Base-by-base conservation (phyloP, 1,140 invertebrate species). In the Neomicropteryx cornuta region DNA sequence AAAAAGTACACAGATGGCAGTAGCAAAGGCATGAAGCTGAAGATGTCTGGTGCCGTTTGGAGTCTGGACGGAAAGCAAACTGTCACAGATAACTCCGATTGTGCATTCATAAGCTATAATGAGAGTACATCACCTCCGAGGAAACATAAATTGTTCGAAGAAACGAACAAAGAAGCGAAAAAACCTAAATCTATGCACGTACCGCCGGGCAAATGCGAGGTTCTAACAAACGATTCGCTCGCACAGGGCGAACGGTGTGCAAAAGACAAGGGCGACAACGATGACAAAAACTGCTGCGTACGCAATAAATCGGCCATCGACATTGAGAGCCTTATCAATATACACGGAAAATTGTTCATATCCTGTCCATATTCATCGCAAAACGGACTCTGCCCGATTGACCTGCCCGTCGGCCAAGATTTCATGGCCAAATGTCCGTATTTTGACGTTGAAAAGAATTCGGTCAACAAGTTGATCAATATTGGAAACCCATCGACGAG, bases 31-130 rank as follows among this genome's bases (percentile, higher is more conserved):
- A 60, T 55, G n/a, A 64, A 53, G 42, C 53, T 78, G n/a, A 66
- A 60, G 51, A 51, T 53, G 14, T 52, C 68, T 35, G 92, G 90
- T 32, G 90, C 84, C 17, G 91, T 97, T 1, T 96, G 88, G 83
- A 94, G 87, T 52, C 63, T 96, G 11, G 85, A 96, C 69, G 94
- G 94, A 64, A 29, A 62, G 53, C 53, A 66, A 50, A 31, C 34
- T 56, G 18, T 53, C 53, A 29, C 42, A 53, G 43, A 61, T 47
- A n/a, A 58, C 61, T 46, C 36, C 43, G 18, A 55, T 61, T 41
- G 62, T 60, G 33, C 55, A 45, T 16, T 54, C 49, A 33, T 52
- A 49, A 2, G 31, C 48, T 1, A 65, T 8, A 24, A 24, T 24
- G 6, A 6, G 13, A 13, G 6, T 6, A 24, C 13, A 24, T 24